phyloP scores from a whole-genome alignment of 2,797 vertebrate species.

The Cynodonichthys magdalenae region DNA sequence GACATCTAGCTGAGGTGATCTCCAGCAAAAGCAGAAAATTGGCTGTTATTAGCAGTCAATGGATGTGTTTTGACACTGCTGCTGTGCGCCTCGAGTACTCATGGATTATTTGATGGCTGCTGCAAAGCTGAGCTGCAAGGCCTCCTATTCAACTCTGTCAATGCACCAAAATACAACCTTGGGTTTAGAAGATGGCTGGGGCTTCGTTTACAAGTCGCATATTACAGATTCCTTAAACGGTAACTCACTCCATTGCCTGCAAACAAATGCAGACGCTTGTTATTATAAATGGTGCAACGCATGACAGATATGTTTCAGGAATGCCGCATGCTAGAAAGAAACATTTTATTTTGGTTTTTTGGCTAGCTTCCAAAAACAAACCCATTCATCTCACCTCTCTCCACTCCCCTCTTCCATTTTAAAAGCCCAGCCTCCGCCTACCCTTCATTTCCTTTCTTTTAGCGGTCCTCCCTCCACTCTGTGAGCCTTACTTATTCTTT shows the following conservation, averaged over 20 bases:
- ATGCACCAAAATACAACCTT: slow-evolving; percentile 67
- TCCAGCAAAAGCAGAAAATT: slow-evolving; percentile 69
- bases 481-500: slow-evolving; percentile 67
- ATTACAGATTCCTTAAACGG: slow-evolving; percentile 17
- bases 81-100: slow-evolving; percentile 72
- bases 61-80: slow-evolving; percentile 75
- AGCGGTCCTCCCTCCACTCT: slow-evolving; percentile 48
- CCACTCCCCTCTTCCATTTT: slow-evolving; percentile 57
- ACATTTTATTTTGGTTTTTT: slow-evolving; percentile 51
- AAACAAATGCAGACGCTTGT: slow-evolving; percentile 10
- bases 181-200: slow-evolving; percentile 13
- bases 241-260: slow-evolving; percentile 17
- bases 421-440: slow-evolving; percentile 59
- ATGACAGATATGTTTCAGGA: slow-evolving; percentile 15
- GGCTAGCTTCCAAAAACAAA: slow-evolving; percentile 67
- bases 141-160: slow-evolving; percentile 64
- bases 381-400: slow-evolving; percentile 62
- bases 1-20: slow-evolving; percentile 65
- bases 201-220: slow-evolving; percentile 20
- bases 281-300: background rate
- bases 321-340: slow-evolving; percentile 52
- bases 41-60: slow-evolving; percentile 72
- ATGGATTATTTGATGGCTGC: slow-evolving; percentile 75
- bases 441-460: slow-evolving; percentile 63
- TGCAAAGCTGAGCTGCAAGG: slow-evolving; percentile 61